A percentile compares a stretch with the other conserved stretches of the same genome.
Evolutionary conservation across 2,888 invertebrate genomes (phyloP).

Genomic region (Tupiocoris notatus): DNA sequence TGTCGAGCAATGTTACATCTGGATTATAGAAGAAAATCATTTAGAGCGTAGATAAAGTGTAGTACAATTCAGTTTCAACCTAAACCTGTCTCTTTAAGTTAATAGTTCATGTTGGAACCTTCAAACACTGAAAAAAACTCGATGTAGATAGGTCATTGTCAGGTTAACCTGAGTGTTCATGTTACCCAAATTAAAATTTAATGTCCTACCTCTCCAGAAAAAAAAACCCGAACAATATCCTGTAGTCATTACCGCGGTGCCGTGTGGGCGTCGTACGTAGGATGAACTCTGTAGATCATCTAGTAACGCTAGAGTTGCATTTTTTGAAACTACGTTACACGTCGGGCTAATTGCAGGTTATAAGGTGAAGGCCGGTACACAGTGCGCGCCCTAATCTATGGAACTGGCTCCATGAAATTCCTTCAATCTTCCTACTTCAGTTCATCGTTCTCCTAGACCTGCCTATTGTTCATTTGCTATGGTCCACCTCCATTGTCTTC

Average conservation of each 20-base stretch:
- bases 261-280: conserved; percentile 12
- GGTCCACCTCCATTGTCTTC: conserved; percentile 25
- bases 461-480: conserved; percentile 17
- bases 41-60: too few relatives aligned
- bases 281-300: conserved; percentile 5
- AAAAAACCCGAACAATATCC: conserved; percentile 1
- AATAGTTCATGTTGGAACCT: too few relatives aligned
- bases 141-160: too few relatives aligned
- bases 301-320: conserved; percentile 1
- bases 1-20: too few relatives aligned
- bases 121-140: too few relatives aligned
- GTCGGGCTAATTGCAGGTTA: conserved; percentile 29
- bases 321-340: conserved; percentile 19
- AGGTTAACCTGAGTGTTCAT: conserved; percentile 13
- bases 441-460: not conserved
- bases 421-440: not conserved
- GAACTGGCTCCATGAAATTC: conserved; percentile 35
- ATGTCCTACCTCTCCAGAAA: not conserved
- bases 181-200: conserved; percentile 24
- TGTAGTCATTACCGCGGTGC: conserved; percentile 3
- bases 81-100: too few relatives aligned
- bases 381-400: conserved; percentile 18
- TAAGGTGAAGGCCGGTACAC: conserved; percentile 19
- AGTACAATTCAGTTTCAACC: too few relatives aligned
- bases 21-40: too few relatives aligned